phyloP scores from a whole-genome alignment of 1,140 invertebrate genomes.

The Ruditapes philippinarum region DNA sequence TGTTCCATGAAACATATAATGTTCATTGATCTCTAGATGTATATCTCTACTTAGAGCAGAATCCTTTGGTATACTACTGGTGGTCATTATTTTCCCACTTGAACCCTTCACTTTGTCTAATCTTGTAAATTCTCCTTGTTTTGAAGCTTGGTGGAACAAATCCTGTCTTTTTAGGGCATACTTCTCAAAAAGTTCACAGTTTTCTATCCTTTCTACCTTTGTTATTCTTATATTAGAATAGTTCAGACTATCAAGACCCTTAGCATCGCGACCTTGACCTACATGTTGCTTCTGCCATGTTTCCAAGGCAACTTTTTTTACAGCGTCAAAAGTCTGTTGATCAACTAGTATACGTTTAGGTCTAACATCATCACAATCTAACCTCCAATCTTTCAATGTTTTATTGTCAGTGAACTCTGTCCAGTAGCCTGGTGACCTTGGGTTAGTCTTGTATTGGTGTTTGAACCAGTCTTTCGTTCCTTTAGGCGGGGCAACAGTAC shows the following conservation, averaged over 20 bases:
- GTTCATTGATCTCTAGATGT: constrained; percentile 79
- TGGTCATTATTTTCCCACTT: constrained; percentile 68
- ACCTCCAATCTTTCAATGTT: constrained; percentile 53
- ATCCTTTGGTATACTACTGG: constrained; percentile 13
- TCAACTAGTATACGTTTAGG: constrained; percentile 56
- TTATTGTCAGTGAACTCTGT: constrained; percentile 54
- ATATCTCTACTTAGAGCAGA: constrained; percentile 53
- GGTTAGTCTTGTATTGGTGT: constrained; percentile 57
- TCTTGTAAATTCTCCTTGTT: constrained; percentile 26
- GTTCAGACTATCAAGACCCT: constrained; percentile 54
- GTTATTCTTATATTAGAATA: constrained; percentile 71
- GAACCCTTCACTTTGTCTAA: constrained; percentile 53
- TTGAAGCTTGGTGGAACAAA: constrained; percentile 68
- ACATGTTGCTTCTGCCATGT: constrained; percentile 73
- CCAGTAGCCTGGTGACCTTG: constrained; percentile 69
- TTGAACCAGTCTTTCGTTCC: constrained; percentile 66
- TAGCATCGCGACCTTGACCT: constrained; percentile 75
- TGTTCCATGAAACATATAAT: constrained; percentile 83
- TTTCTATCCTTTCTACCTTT: constrained; percentile 76
- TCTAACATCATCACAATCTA: constrained; percentile 19
- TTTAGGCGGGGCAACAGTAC: constrained; percentile 12
- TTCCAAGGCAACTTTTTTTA: constrained; percentile 69
- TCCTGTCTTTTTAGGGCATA: constrained; percentile 72
- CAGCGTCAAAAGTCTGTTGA: constrained; percentile 48
- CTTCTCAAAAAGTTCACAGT: constrained; percentile 72